Conservation (phyloP, 1,140 invertebrate species). For the Platorchestia sp. region DNA sequence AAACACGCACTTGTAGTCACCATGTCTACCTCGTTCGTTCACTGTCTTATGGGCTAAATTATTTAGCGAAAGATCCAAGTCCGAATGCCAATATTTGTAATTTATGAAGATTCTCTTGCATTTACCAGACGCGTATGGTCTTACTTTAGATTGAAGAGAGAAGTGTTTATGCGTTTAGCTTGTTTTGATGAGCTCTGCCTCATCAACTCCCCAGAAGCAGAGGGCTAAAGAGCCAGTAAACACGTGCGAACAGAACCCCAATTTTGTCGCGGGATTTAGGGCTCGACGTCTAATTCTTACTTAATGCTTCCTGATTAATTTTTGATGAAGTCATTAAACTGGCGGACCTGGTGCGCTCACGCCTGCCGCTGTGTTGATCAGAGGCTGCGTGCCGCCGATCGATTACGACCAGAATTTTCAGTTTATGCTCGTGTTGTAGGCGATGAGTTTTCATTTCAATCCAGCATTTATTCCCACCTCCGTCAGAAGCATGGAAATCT, state of each 20-base stretch:
- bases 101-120: too few species aligned
- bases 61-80: too few species aligned
- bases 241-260: background rate
- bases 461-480: too few species aligned
- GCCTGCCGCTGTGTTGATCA: background rate
- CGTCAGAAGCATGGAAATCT: background rate
- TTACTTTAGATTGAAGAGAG: too few species aligned
- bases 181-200: too few species aligned
- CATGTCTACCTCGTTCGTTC: too few species aligned
- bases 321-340: constrained; percentile 13
- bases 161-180: too few species aligned
- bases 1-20: too few species aligned
- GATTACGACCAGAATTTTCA: background rate
- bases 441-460: background rate
- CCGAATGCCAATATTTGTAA: too few species aligned
- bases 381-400: background rate
- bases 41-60: too few species aligned
- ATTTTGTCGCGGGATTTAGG: background rate
- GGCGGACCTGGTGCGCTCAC: background rate
- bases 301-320: constrained; percentile 13
- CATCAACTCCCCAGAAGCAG: background rate
- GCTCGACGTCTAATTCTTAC: background rate
- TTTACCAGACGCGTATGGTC: too few species aligned
- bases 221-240: background rate
- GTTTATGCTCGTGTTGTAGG: background rate